phyloP scores from a whole-genome alignment of 2,888 invertebrate species.

The Leptinotarsa tumamoca region DNA sequence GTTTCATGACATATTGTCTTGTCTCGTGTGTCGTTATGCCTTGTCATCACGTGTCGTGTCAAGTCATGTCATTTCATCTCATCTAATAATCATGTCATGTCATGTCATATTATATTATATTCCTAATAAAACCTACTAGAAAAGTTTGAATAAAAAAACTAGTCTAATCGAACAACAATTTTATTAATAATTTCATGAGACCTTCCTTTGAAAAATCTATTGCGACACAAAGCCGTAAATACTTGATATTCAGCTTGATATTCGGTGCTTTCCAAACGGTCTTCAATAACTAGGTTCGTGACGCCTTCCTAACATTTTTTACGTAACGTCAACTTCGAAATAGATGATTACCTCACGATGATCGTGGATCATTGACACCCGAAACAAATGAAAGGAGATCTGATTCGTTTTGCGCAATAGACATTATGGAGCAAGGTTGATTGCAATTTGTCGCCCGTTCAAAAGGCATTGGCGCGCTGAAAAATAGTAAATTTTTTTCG shows the following conservation, averaged over 20 bases:
- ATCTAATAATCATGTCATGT: too few species aligned
- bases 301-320: background rate
- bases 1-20: too few species aligned
- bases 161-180: background rate
- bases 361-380: conserved; percentile 5
- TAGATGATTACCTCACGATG: conserved; percentile 12
- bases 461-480: conserved; percentile 1
- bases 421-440: conserved; percentile 17
- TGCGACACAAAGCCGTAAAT: too few species aligned
- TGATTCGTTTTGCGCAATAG: background rate
- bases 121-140: too few species aligned
- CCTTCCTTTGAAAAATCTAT: background rate
- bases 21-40: too few species aligned
- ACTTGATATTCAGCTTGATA: too few species aligned
- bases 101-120: too few species aligned
- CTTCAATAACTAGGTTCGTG: background rate
- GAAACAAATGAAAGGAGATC: conserved; percentile 19
- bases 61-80: too few species aligned
- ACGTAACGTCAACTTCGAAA: background rate
- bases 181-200: background rate
- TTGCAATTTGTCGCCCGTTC: background rate
- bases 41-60: too few species aligned
- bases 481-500: background rate
- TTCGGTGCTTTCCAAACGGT: background rate
- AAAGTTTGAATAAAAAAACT: background rate